A percentile compares a stretch with the other conserved stretches of the same genome.
phyloP scores from a whole-genome alignment of 2,113 vertebrate genomes.

The Patagioenas fasciata region DNA sequence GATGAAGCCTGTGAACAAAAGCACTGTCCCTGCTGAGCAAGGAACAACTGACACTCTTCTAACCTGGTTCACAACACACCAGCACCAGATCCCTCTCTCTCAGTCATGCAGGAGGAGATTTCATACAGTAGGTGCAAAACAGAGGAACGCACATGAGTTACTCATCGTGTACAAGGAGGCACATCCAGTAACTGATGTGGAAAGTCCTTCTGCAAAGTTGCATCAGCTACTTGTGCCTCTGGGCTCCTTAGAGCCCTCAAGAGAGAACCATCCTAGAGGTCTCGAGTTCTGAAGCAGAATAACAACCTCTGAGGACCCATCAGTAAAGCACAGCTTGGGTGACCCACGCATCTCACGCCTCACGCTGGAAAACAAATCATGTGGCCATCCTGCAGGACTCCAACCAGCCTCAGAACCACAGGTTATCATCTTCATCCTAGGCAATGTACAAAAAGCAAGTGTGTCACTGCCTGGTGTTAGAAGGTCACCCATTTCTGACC shows the following conservation, averaged over 20 bases:
- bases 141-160: fast-evolving
- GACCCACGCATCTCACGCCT: fast-evolving
- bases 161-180: fast-evolving
- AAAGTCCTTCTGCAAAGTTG: background rate
- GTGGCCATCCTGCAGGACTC: background rate
- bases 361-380: background rate
- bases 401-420: background rate
- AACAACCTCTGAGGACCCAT: background rate
- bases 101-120: background rate
- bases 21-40: background rate
- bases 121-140: fast-evolving
- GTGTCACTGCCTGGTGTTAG: background rate
- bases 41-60: background rate
- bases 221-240: background rate
- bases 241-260: background rate
- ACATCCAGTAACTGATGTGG: fast-evolving
- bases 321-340: background rate
- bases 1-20: background rate
- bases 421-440: background rate
- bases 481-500: background rate
- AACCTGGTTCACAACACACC: background rate
- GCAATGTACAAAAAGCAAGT: background rate
- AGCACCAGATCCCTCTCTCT: background rate
- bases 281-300: background rate
- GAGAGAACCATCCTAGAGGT: background rate